Conservation (phyloP, 2,797 vertebrate species). For the Phaenicophaeus curvirostris region DNA sequence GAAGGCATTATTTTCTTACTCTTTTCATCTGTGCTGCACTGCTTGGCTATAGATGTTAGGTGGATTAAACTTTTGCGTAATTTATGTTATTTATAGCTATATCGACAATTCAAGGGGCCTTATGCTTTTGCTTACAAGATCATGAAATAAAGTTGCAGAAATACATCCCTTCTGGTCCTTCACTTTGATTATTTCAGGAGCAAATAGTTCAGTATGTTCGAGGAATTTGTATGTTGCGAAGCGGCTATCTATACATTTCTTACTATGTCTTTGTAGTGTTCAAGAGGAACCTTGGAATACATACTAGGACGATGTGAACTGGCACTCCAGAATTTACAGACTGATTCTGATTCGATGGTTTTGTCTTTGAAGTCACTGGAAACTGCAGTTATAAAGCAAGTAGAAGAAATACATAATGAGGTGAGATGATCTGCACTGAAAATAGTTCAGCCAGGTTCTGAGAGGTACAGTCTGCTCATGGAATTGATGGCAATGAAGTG, state of each 20-base stretch:
- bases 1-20: not conserved
- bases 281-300: constrained; percentile 90
- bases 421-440: constrained; percentile 69
- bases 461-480: not conserved
- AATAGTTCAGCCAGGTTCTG: not conserved
- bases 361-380: constrained; percentile 84
- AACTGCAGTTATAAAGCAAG: constrained; percentile 81
- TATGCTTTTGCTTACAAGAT: not conserved
- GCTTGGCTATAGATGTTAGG: not conserved
- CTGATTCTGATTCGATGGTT: constrained; percentile 73
- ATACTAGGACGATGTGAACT: constrained; percentile 86
- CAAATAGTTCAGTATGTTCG: not conserved
- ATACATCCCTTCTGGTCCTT: not conserved
- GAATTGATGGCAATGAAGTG: not conserved
- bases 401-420: constrained; percentile 97
- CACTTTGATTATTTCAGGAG: not conserved
- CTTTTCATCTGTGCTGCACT: not conserved
- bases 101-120: not conserved
- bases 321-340: constrained; percentile 87
- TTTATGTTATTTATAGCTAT: not conserved
- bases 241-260: not conserved
- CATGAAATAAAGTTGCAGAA: not conserved
- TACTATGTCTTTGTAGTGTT: constrained; percentile 80
- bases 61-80: not conserved
- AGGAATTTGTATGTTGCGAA: not conserved